A percentile compares a stretch with the other conserved stretches of the same genome.
Conservation (phyloP, 2,797 vertebrate species). For the Hirundo rustica region DNA sequence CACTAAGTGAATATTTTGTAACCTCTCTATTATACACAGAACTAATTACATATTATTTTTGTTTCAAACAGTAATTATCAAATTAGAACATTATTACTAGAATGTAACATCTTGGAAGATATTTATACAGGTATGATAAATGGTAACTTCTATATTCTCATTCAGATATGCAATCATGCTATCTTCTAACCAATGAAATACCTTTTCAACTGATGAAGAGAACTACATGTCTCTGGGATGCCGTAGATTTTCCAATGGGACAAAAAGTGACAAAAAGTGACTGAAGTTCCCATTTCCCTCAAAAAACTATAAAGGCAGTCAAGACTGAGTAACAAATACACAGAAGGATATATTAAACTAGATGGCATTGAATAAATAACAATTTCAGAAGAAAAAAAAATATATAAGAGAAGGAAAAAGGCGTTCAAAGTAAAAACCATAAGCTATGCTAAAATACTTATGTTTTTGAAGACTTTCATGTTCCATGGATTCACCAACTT, state of each 20-base stretch:
- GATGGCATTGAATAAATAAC: not conserved
- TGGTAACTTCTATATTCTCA: not conserved
- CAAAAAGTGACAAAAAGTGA: not conserved
- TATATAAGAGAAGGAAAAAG: not conserved
- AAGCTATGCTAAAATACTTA: not conserved
- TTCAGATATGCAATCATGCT: not conserved
- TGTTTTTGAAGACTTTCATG: not conserved
- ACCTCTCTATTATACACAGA: not conserved
- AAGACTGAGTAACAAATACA: not conserved
- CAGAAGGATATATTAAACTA: not conserved
- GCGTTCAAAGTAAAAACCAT: not conserved
- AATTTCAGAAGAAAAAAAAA: not conserved
- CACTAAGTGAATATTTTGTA: not conserved
- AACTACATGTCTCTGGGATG: not conserved
- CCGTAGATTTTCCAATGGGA: not conserved
- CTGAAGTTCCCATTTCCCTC: not conserved
- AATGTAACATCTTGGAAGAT: not conserved
- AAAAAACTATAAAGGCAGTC: not conserved
- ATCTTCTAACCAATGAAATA: not conserved
- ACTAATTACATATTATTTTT: not conserved
- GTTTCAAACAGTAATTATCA: not conserved
- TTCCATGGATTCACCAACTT: not conserved
- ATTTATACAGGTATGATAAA: not conserved
- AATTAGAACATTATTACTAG: not conserved
- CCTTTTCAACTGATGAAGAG: not conserved